Base-by-base conservation (phyloP, 2,888 invertebrate species). In the Hecatera dysodea region DNA sequence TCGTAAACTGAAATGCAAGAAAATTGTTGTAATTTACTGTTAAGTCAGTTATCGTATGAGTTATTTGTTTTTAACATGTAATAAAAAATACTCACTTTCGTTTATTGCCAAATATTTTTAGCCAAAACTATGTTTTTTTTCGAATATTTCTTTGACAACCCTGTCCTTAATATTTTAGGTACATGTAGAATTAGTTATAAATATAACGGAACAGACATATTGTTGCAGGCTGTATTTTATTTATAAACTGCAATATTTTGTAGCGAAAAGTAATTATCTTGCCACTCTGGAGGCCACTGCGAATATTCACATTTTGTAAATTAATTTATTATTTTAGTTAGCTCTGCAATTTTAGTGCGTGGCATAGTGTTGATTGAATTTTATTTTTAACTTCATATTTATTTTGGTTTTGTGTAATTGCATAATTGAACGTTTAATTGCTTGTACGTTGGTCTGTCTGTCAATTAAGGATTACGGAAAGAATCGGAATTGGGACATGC, bases 211-310 rank as follows among this genome's bases (percentile, higher is more conserved):
- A 70, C 62, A 48, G 22, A 62, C 48, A 53, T 67, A 73, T 78
- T 73, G 81, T 74, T 78, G 64, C 53, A 67, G 42, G 44, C 69
- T 59, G 27, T 17, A 15, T 70, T 78, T 62, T 74, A 81, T 78
- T 70, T 60, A 67, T 77, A 78, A 27, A 70, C 65, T 73, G 67
- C 64, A 67, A 74, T 78, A 81, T 59, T 67, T 78, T 76, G 68
- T 60, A 63, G 56, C 56, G 67, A 33, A 67, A 64, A 46, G 56
- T 69, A 59, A 76, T 69, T 59, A 70, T 78, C 48, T 46, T 39
- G 67, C 50, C n/a, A 53, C 22, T 27, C 39, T 39, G 19, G 73
- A 67, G 63, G 79, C 74, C 50, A 66, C 8, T 57, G 42, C 50
- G 39, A 36, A 56, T 52, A 29, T 46, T 60, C 36, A 56, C 64